phyloP scores from a whole-genome alignment of 2,888 invertebrate species.

The Oxystoma pomonae region DNA sequence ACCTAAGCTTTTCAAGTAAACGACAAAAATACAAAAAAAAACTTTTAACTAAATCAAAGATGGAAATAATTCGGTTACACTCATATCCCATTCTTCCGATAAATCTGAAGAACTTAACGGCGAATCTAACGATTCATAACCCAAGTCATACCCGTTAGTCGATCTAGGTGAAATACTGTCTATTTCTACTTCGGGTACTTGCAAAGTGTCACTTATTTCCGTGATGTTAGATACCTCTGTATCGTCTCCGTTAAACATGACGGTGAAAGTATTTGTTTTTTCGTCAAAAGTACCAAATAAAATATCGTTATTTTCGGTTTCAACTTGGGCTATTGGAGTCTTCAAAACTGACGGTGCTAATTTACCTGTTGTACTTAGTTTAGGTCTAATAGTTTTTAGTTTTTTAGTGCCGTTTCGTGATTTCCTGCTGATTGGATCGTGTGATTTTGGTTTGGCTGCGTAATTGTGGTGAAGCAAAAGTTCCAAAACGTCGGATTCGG shows the following conservation, averaged over 20 bases:
- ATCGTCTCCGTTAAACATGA: not conserved
- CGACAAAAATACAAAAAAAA: not conserved
- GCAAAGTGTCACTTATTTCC: not conserved
- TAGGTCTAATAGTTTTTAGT: not conserved
- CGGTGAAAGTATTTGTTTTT: not conserved
- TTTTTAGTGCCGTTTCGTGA: not conserved
- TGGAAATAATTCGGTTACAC: not conserved
- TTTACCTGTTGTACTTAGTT: not conserved
- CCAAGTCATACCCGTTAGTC: not conserved
- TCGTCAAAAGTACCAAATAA: not conserved
- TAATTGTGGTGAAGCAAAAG: conserved; percentile 44
- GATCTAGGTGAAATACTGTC: not conserved
- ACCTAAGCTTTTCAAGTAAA: not conserved
- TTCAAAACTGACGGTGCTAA: not conserved
- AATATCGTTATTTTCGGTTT: not conserved
- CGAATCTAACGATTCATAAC: not conserved
- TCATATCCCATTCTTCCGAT: not conserved
- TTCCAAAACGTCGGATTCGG: conserved; percentile 39
- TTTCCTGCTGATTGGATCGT: not conserved
- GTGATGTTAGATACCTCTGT: not conserved
- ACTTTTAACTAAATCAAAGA: not conserved
- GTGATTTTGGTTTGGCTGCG: conserved; percentile 20
- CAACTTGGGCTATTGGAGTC: not conserved
- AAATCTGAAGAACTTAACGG: not conserved
- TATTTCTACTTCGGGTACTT: not conserved